Percentiles rank a stretch among this genome's conserved stretches.
phyloP scores from a whole-genome alignment of 2,888 invertebrate species.

The Temnothorax rugatulus region DNA sequence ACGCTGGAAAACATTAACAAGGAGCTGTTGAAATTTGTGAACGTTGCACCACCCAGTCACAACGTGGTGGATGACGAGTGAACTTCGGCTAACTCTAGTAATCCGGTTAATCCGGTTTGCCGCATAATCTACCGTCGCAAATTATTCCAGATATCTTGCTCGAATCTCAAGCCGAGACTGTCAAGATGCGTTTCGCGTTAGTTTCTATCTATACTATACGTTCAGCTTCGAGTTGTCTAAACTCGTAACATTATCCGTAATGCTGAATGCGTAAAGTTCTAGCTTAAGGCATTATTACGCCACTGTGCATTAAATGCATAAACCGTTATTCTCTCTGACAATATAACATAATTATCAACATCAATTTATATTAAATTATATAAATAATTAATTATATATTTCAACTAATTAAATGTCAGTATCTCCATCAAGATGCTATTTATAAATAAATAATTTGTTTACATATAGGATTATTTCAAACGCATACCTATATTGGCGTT shows the following conservation, averaged over 20 bases:
- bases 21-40: slow-evolving; percentile 41
- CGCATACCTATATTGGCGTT: not conserved
- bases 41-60: not conserved
- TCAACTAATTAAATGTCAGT: slow-evolving; percentile 28
- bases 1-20: slow-evolving; percentile 77
- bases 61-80: slow-evolving; percentile 8
- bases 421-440: slow-evolving; percentile 10
- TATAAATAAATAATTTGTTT: slow-evolving; percentile 20
- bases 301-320: not conserved
- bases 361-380: slow-evolving; percentile 21
- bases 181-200: not conserved
- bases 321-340: not conserved
- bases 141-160: slow-evolving; percentile 41
- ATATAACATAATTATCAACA: slow-evolving; percentile 5
- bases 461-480: slow-evolving; percentile 9
- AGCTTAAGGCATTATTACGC: slow-evolving; percentile 13
- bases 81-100: slow-evolving; percentile 26
- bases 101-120: slow-evolving; percentile 31
- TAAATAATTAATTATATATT: not conserved
- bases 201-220: not conserved
- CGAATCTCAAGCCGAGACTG: not conserved
- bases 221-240: not conserved
- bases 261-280: slow-evolving; percentile 19
- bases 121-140: slow-evolving; percentile 40
- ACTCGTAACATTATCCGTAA: slow-evolving; percentile 13